Evolutionary conservation across 2,888 invertebrate species (phyloP).

Genomic region (Synergus itoensis): DNA sequence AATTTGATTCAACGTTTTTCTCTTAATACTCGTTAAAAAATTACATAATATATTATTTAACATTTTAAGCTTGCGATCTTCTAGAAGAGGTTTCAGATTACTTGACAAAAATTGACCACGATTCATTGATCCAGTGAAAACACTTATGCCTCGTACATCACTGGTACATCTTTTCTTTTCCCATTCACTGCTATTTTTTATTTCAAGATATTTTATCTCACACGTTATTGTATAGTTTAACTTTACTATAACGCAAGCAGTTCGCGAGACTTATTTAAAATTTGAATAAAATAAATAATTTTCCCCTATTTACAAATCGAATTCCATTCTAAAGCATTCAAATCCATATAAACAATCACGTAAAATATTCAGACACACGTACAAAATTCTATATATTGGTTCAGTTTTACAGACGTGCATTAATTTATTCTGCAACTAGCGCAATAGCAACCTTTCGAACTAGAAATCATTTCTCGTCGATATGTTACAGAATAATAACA

Average conservation of each 20-base stretch:
- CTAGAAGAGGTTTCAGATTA: neutral
- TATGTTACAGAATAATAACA: constrained; percentile 39
- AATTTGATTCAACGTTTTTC: constrained; percentile 51
- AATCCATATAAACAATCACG: constrained; percentile 56
- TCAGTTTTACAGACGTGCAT: constrained; percentile 32
- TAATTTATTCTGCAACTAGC: constrained; percentile 13
- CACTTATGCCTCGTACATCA: constrained; percentile 59
- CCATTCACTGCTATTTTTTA: constrained; percentile 48
- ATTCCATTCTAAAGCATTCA: constrained; percentile 52
- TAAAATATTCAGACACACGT: constrained; percentile 52
- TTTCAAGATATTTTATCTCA: constrained; percentile 45
- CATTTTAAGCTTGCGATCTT: neutral
- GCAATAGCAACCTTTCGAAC: constrained; percentile 12
- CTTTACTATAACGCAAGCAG: constrained; percentile 58
- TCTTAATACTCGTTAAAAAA: constrained; percentile 26
- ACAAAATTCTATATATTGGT: constrained; percentile 35
- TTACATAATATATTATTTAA: constrained; percentile 11
- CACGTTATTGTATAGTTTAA: constrained; percentile 60
- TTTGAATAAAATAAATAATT: constrained; percentile 54
- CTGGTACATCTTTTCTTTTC: constrained; percentile 55
- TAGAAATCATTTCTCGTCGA: constrained; percentile 21
- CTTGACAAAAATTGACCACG: constrained; percentile 13
- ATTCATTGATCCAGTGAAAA: constrained; percentile 46
- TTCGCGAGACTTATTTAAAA: constrained; percentile 53
- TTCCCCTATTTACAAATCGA: constrained; percentile 55